phyloP scores from a whole-genome alignment of 2,888 invertebrate species.

The Sceliomorpha sp. region DNA sequence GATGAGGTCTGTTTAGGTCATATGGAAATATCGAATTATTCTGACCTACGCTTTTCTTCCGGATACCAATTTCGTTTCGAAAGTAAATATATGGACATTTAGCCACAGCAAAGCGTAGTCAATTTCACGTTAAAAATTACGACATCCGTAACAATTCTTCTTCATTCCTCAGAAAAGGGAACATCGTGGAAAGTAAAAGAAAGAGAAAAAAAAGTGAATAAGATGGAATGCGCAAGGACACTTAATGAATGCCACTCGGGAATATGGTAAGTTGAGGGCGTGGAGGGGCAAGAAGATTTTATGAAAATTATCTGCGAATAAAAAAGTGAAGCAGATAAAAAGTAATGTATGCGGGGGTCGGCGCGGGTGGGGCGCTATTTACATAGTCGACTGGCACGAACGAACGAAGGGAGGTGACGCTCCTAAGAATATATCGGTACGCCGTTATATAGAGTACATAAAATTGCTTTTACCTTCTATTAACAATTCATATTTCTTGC shows the following conservation, averaged over 20 bases:
- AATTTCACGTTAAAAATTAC: slow-evolving; percentile 13
- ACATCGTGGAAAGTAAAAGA: slow-evolving; percentile 16
- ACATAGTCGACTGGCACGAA: slow-evolving; percentile 64
- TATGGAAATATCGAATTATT: no score
- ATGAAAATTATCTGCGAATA: slow-evolving; percentile 74
- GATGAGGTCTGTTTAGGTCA: no score
- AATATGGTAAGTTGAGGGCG: slow-evolving; percentile 55
- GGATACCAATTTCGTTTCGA: not conserved
- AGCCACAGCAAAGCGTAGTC: not conserved
- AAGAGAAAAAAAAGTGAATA: slow-evolving; percentile 24
- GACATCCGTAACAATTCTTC: not conserved
- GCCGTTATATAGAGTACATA: slow-evolving; percentile 77
- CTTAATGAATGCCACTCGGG: slow-evolving; percentile 59
- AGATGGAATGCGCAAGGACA: slow-evolving; percentile 46
- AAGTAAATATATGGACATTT: not conserved
- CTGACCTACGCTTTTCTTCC: no score
- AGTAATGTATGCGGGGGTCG: slow-evolving; percentile 74
- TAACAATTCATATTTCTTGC: slow-evolving; percentile 79
- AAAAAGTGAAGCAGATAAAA: slow-evolving; percentile 76
- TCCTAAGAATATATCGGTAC: slow-evolving; percentile 71
- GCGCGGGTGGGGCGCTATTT: slow-evolving; percentile 64
- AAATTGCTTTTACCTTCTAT: slow-evolving; percentile 79
- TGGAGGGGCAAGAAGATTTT: slow-evolving; percentile 64
- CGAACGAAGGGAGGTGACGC: slow-evolving; percentile 52
- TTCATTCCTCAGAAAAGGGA: slow-evolving; percentile 12